Evolutionary conservation across 2,797 vertebrate genomes (phyloP).

Genomic region (Protonibea diacanthus): DNA sequence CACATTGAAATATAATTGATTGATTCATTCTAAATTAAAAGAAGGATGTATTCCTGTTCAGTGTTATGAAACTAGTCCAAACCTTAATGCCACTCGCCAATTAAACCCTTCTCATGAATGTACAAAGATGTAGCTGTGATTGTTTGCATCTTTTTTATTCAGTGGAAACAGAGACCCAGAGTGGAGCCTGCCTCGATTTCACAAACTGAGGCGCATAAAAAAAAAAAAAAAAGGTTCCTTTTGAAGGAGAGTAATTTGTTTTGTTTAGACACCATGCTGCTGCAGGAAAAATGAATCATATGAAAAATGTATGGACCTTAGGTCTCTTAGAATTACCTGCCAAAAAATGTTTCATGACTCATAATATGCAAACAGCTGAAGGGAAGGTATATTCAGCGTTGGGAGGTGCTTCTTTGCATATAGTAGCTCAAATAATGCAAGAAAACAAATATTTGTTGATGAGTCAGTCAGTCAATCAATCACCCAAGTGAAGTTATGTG

Average conservation of each 20-base stretch:
- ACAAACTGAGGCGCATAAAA: conserved; percentile 31
- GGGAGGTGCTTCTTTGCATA: conserved; percentile 61
- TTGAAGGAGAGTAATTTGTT: conserved; percentile 77
- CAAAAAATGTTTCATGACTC: conserved; percentile 83
- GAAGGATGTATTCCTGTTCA: neutral
- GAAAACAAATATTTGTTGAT: conserved; percentile 57
- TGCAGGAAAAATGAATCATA: conserved; percentile 79
- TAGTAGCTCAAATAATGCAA: conserved; percentile 42
- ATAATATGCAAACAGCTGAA: conserved; percentile 80
- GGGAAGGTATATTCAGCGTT: conserved; percentile 53
- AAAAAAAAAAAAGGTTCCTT: conserved; percentile 40
- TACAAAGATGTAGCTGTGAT: neutral
- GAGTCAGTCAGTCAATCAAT: conserved; percentile 21
- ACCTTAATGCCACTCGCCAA: conserved; percentile 16
- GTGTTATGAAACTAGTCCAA: neutral
- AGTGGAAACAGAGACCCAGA: conserved; percentile 17
- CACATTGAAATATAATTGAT: conserved; percentile 6
- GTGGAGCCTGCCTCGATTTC: conserved; percentile 29
- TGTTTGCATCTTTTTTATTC: conserved; percentile 22
- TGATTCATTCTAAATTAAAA: neutral
- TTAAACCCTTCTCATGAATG: conserved; percentile 33
- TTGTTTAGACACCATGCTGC: conserved; percentile 75
- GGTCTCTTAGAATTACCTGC: conserved; percentile 84
- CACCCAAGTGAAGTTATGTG: conserved; percentile 3
- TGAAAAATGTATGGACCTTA: conserved; percentile 83